Percentiles rank a stretch among this genome's conserved stretches.
Evolutionary conservation across 2,888 invertebrate species (phyloP).

Genomic region (Teinopalpus imperialis): DNA sequence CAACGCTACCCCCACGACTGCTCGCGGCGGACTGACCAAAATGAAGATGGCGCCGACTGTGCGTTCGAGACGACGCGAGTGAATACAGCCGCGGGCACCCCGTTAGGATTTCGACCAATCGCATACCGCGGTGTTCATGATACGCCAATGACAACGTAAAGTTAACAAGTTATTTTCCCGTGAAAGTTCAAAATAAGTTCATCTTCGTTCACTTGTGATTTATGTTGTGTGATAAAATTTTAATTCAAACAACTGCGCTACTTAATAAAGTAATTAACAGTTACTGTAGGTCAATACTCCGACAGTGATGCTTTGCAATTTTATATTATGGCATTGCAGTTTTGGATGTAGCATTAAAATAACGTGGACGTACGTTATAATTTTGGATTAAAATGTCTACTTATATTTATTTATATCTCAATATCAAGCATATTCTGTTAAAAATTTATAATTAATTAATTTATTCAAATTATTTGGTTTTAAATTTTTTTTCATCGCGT

Average conservation of each 20-base stretch:
- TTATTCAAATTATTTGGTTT: too few species aligned
- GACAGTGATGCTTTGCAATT: conserved; percentile 10
- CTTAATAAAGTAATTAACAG: conserved; percentile 42
- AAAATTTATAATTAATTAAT: too few species aligned
- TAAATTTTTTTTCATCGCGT: too few species aligned
- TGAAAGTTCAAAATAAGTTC: conserved; percentile 64
- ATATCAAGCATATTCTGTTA: too few species aligned
- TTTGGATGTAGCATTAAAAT: too few species aligned
- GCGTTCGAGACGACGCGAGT: conserved; percentile 55
- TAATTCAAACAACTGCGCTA: conserved; percentile 32
- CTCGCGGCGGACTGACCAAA: conserved; percentile 73
- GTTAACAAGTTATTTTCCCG: conserved; percentile 45
- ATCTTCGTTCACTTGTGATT: conserved; percentile 41
- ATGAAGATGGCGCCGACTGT: conserved; percentile 65
- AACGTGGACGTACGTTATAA: too few species aligned
- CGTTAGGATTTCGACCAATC: conserved; percentile 57
- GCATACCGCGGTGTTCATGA: conserved; percentile 29
- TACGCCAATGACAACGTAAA: conserved; percentile 46
- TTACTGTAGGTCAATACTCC: conserved; percentile 29
- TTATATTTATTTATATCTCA: too few species aligned
- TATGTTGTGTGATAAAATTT: conserved; percentile 34
- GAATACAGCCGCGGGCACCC: conserved; percentile 57
- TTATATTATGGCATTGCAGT: too few species aligned
- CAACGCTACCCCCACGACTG: conserved; percentile 53
- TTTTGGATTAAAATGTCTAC: too few species aligned